Evolutionary conservation across 2,113 vertebrate species (phyloP), one percentile per base, ranked within the genome.

Genomic region (Gasterosteus aculeatus): DNA sequence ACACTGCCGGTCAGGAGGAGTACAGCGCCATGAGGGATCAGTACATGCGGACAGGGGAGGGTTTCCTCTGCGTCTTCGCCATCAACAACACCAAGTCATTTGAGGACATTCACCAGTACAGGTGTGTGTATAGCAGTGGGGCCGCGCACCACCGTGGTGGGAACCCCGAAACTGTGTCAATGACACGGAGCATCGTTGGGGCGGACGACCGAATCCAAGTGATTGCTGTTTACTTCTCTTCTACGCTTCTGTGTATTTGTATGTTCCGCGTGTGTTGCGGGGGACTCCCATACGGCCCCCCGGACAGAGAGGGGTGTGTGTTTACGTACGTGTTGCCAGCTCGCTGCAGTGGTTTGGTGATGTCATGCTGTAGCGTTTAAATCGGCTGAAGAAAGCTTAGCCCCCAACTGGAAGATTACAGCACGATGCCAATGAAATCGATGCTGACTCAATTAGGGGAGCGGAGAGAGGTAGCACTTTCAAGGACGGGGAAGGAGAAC

Each of bases 11-110:
- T 85, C 98, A 99, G 80, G 98, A 99, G 87, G 98, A 99, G 88
- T 99, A 99, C 93, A 99, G 97, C n/a, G 98, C 98, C 86, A 99
- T 99, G 98, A 93, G 98, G 83, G 98, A 99, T 89, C 98, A 99
- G 94, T 99, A 99, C 91, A 99, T 99, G 98, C 94, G 98, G 75
- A 99, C 98, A 0, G 98, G 98, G 29, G 98, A 99, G 87, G 98
- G 98, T n/a, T 99, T 99, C 85, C 95, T 99, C 15, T 99, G 98
- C 0, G 97, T 99, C 78, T 99, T 99, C 0, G 98, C 98, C 82
- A 99, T 99, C 90, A 99, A 99, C 92, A 99, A 98, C 91, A 96
- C 96, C 82, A 99, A 99, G 91, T 99, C 98, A 18, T 99, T 99
- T 18, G 98, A 99, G 91, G 98, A 99, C 82, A 98, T 98, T 87